Evolutionary conservation across 2,113 vertebrate species (phyloP).

Genomic region (Phoxinus phoxinus): DNA sequence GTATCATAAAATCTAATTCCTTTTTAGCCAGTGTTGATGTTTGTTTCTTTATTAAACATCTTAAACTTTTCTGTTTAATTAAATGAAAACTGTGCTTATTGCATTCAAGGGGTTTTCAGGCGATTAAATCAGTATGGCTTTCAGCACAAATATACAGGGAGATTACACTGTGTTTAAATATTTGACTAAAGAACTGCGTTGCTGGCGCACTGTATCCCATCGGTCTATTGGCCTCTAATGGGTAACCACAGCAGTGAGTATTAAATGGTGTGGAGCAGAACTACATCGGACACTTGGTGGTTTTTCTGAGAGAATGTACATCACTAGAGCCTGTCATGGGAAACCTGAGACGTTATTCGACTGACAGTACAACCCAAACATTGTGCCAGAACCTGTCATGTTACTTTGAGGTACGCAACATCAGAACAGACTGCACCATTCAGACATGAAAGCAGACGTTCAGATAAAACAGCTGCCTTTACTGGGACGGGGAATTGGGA

Average conservation of each 20-base stretch:
- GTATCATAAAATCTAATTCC: background rate
- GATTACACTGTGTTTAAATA: slow-evolving; percentile 16
- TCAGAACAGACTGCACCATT: slow-evolving; percentile 61
- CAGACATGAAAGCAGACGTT: slow-evolving; percentile 50
- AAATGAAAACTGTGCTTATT: background rate
- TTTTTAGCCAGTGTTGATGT: background rate
- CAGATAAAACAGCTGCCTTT: slow-evolving; percentile 58
- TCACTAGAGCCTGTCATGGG: slow-evolving; percentile 34
- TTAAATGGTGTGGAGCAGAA: slow-evolving; percentile 31
- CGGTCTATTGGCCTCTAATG: slow-evolving; percentile 17
- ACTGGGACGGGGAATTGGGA: slow-evolving; percentile 73
- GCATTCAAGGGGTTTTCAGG: background rate
- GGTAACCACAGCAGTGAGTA: slow-evolving; percentile 13
- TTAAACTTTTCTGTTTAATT: slow-evolving; percentile 24
- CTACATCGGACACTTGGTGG: slow-evolving; percentile 6
- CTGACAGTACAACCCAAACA: slow-evolving; percentile 33
- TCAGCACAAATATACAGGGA: slow-evolving; percentile 22
- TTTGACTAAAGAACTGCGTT: background rate
- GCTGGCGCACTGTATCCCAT: background rate
- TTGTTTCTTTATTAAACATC: background rate
- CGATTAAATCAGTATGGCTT: background rate
- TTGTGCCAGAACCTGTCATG: slow-evolving; percentile 8
- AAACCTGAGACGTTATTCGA: slow-evolving; percentile 35
- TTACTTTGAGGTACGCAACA: slow-evolving; percentile 1
- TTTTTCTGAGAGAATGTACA: slow-evolving; percentile 29